Base-by-base conservation (phyloP, 1,140 invertebrate species). In the Hydropsyche tenuis region DNA sequence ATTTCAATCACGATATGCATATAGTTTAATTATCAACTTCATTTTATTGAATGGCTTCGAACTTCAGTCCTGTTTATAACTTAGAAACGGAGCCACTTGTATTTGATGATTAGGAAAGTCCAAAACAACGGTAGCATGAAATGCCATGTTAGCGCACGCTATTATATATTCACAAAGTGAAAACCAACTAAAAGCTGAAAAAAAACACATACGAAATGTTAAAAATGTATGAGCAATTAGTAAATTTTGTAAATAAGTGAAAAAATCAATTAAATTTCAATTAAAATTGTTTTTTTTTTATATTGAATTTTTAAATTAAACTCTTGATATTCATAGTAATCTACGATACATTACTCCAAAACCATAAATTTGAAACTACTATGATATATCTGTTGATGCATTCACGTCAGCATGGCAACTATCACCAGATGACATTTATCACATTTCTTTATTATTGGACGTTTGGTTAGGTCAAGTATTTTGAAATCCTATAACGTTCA, bases 181-280 rank as follows among this genome's bases (percentile, higher is more conserved):
- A 85, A 97, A 97, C 92, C 92, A 94, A 81, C 94, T 96, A 84
- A 96, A 97, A 72, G 95, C 95, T 96, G 86, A 77, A 88, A 86
- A 71, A 73, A 79, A 73, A 5, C 1, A n/a, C 18, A 18, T 43
- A 66, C 2, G 6, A 18, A 20, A 30, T 9, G 18, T 69, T 43
- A 69, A 69, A 46, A 48, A 68, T 68, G 42, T 43, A 43, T 43
- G n/a, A n/a, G 14, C 42, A 43, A 43, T 7, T 14, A 43, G 42
- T 43, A 7, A 14, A 7, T 43, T 43, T 43, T 43, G 6, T 7
- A 43, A 7, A 43, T 43, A 43, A 43, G n/a, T n/a, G n/a, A n/a
- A n/a, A n/a, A n/a, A n/a, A n/a, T n/a, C n/a, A n/a, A n/a, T n/a
- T n/a, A n/a, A n/a, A n/a, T n/a, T n/a, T n/a, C n/a, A n/a, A n/a